Conservation (phyloP, 2,797 vertebrate genomes). For the Balearica regulorum region DNA sequence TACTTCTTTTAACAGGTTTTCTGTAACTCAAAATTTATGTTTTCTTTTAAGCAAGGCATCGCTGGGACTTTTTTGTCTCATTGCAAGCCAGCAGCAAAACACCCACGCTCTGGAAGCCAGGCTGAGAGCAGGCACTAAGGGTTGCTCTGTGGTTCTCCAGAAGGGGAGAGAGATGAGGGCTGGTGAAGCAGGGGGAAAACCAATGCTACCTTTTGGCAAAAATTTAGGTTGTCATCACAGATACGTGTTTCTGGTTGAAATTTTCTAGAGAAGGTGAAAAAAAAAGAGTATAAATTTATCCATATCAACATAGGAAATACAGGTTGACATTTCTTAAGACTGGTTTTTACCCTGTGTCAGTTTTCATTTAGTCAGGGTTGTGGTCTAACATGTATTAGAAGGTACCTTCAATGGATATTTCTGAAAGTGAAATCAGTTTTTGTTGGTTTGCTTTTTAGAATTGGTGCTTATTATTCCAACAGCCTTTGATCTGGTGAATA, state of each 20-base stretch:
- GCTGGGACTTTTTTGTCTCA: background rate
- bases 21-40: background rate
- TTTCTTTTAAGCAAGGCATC: background rate
- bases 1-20: background rate
- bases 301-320: background rate
- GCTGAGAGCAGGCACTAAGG: background rate
- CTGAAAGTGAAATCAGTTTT: background rate
- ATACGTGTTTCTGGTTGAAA: background rate
- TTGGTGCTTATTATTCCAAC: background rate
- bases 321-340: background rate
- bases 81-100: background rate
- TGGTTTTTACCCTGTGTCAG: background rate
- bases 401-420: background rate
- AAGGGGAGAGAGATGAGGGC: background rate
- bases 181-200: background rate
- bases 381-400: background rate
- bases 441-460: background rate
- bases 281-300: background rate
- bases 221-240: background rate
- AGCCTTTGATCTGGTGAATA: background rate
- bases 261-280: background rate
- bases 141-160: background rate
- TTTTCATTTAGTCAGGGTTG: background rate
- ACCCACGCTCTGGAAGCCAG: background rate
- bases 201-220: background rate